Evolutionary conservation across 2,888 invertebrate species (phyloP).

Genomic region (Shargacucullia verbasci): DNA sequence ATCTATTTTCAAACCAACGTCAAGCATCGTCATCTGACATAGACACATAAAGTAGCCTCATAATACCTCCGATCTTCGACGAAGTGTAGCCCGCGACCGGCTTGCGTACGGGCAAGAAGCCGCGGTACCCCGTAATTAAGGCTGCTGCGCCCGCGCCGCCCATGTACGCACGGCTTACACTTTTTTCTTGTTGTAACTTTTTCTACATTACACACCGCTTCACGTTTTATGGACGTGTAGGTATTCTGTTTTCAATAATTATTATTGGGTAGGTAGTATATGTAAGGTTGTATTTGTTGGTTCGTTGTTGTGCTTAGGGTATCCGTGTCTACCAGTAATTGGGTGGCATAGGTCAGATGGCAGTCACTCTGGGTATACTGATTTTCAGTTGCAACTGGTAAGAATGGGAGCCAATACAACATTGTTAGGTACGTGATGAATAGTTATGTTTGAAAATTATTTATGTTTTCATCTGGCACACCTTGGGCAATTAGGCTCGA

Average conservation of each 20-base stretch:
- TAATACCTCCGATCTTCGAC: conserved; percentile 19
- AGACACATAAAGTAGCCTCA: conserved; percentile 39
- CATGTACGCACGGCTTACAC: conserved; percentile 61
- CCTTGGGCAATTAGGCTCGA: too few relatives aligned
- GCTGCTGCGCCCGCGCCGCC: conserved; percentile 78
- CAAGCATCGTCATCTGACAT: background rate
- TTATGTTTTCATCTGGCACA: too few relatives aligned
- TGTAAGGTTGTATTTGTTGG: background rate
- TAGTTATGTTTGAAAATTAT: too few relatives aligned
- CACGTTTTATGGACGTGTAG: conserved; percentile 44
- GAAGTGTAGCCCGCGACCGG: conserved; percentile 43
- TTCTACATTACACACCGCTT: conserved; percentile 53
- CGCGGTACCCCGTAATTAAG: conserved; percentile 78
- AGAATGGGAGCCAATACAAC: too few relatives aligned
- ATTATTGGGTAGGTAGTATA: conserved; percentile 12
- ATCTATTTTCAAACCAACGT: too few relatives aligned
- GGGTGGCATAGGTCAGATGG: too few relatives aligned
- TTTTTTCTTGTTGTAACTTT: conserved; percentile 63
- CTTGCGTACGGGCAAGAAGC: conserved; percentile 54
- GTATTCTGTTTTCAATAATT: conserved; percentile 45
- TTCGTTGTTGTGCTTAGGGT: too few relatives aligned
- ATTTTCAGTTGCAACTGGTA: too few relatives aligned
- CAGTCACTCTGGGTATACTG: too few relatives aligned
- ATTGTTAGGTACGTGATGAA: too few relatives aligned
- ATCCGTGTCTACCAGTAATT: too few relatives aligned